Evolutionary conservation across 2,797 vertebrate species (phyloP).

Genomic region (Anguilla marmorata): DNA sequence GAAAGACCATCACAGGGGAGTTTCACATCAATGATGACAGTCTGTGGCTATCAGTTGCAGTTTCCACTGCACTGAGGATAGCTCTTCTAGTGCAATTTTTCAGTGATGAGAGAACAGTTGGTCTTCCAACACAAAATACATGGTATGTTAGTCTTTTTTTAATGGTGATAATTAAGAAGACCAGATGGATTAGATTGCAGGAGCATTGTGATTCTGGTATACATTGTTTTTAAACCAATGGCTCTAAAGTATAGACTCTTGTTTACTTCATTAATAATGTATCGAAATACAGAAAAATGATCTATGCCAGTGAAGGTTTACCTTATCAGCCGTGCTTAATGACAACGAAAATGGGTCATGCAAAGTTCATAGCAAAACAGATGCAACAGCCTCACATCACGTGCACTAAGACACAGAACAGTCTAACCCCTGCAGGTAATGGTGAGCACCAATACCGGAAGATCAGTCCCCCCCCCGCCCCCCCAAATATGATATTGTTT

Average conservation of each 20-base stretch:
- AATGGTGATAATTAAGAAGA: background rate
- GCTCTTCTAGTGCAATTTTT: background rate
- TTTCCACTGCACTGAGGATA: background rate
- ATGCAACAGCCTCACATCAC: background rate
- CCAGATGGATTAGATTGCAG: background rate
- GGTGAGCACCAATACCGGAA: background rate
- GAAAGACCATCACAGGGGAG: background rate
- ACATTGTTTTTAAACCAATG: background rate
- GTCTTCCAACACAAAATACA: too few species aligned
- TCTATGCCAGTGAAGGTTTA: conserved; percentile 22
- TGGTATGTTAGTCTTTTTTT: too few species aligned
- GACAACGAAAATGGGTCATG: background rate
- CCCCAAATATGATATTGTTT: background rate
- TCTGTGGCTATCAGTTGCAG: background rate
- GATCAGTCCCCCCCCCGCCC: background rate
- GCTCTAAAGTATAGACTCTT: conserved; percentile 10
- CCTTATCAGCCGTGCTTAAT: background rate
- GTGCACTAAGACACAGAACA: background rate
- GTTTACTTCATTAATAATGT: conserved; percentile 20
- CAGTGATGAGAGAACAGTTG: background rate
- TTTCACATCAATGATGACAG: background rate
- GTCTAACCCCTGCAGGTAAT: background rate
- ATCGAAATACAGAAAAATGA: background rate
- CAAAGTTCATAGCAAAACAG: background rate
- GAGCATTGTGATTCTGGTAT: background rate